These are phyloP conservation scores for Arothron firmamentum DNA, from an alignment of 2,113 vertebrate genomes.

Conservation along the genomic window DNA sequence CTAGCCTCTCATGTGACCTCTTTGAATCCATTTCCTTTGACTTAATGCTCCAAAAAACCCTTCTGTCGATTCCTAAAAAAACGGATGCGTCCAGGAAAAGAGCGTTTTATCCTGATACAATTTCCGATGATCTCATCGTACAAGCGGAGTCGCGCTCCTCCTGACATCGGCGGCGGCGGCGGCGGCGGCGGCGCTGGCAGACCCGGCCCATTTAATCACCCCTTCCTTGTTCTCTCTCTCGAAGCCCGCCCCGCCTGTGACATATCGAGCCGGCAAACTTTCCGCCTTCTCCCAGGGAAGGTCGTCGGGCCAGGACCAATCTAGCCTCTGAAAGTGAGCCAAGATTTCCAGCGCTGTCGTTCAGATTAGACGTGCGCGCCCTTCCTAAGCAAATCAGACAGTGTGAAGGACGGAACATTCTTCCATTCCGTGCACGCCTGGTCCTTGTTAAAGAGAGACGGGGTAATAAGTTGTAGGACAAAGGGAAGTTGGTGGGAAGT, in stretches of 20 bases:
- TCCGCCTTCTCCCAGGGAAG: conserved; percentile 68
- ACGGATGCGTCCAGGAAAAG: conserved; percentile 9
- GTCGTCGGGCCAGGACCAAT: conserved; percentile 71
- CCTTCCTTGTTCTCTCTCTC: conserved; percentile 54
- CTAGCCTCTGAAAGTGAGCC: conserved; percentile 74
- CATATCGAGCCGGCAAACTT: conserved; percentile 71
- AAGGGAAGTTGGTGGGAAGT: conserved; percentile 60
- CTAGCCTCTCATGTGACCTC: too few species aligned
- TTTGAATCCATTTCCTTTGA: background rate
- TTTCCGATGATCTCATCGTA: conserved; percentile 43
- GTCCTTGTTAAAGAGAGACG: conserved; percentile 62
- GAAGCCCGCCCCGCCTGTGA: conserved; percentile 55
- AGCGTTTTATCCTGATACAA: conserved; percentile 29
- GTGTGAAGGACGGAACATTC: conserved; percentile 74
- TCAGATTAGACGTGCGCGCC: conserved; percentile 71
- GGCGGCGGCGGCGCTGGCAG: conserved; percentile 36
- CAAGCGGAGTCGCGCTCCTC: conserved; percentile 32
- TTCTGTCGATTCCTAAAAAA: background rate
- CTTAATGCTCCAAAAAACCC: background rate
- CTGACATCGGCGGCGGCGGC: conserved; percentile 44
- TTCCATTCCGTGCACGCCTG: conserved; percentile 61
- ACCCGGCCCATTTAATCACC: conserved; percentile 58
- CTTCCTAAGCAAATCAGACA: conserved; percentile 74
- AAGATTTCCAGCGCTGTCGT: conserved; percentile 73
- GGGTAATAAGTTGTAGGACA: conserved; percentile 65